Percentiles rank a stretch among this genome's conserved stretches.
Conservation (phyloP, 2,888 invertebrate genomes). For the Drosophila yooni region DNA sequence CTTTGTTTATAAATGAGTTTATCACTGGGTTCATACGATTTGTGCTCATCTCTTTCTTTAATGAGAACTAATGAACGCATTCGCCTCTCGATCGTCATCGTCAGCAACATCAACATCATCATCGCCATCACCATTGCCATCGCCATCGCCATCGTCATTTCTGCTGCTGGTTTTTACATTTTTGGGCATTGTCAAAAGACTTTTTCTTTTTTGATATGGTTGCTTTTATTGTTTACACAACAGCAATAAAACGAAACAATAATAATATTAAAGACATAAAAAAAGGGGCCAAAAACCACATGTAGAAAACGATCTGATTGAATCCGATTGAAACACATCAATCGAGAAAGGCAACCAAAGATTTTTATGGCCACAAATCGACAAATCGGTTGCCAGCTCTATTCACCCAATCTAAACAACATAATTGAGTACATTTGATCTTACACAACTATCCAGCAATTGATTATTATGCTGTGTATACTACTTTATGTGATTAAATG, state of each 20-base stretch:
- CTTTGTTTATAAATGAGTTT: constrained; percentile 72
- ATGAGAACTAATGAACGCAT: constrained; percentile 65
- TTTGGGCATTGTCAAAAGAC: constrained; percentile 37
- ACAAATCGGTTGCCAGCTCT: constrained; percentile 10
- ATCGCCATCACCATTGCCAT: background rate
- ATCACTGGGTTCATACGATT: constrained; percentile 39
- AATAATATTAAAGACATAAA: constrained; percentile 42
- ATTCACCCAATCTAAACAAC: background rate
- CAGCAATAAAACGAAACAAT: constrained; percentile 46
- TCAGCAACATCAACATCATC: constrained; percentile 7
- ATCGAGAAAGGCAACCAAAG: background rate
- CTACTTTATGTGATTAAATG: background rate
- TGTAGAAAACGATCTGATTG: constrained; percentile 6
- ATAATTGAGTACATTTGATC: background rate
- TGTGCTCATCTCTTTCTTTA: constrained; percentile 34
- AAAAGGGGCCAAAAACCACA: constrained; percentile 35
- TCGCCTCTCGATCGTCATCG: constrained; percentile 28
- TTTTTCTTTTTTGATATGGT: background rate
- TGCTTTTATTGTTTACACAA: constrained; percentile 43
- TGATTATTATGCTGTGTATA: background rate
- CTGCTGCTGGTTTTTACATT: constrained; percentile 50
- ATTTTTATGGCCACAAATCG: constrained; percentile 5
- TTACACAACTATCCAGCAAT: background rate
- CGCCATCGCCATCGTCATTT: background rate
- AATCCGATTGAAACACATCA: constrained; percentile 1